A percentile compares a stretch with the other conserved stretches of the same genome.
phyloP scores from a whole-genome alignment of 2,888 invertebrate genomes.

The Phlogophora meticulosa region DNA sequence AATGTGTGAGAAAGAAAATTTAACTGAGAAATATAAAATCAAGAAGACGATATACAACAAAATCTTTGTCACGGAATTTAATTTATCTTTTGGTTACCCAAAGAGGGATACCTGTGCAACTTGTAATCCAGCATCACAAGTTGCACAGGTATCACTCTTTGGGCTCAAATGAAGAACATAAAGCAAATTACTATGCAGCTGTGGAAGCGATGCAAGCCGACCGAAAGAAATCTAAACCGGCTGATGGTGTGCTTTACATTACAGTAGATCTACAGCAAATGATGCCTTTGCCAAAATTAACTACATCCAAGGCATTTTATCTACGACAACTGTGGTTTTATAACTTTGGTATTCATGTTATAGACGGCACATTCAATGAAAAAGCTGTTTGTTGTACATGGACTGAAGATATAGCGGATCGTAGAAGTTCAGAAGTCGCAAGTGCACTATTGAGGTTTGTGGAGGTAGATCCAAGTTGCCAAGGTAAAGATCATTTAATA shows the following conservation, averaged over 20 bases:
- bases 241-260: constrained; percentile 13
- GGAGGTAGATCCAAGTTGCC: not conserved
- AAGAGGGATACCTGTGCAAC: constrained; percentile 54
- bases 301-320: constrained; percentile 41
- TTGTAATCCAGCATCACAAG: constrained; percentile 58
- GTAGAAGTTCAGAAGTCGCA: not conserved
- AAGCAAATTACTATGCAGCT: constrained; percentile 48
- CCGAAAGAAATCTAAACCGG: constrained; percentile 38
- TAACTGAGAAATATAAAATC: constrained; percentile 55
- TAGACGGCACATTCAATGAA: constrained; percentile 41
- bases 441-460: not conserved
- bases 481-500: not conserved
- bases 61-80: constrained; percentile 64
- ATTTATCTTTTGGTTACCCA: constrained; percentile 63
- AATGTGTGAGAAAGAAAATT: constrained; percentile 50
- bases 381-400: constrained; percentile 53
- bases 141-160: too few species aligned
- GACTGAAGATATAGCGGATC: constrained; percentile 36
- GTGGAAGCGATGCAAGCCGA: constrained; percentile 53
- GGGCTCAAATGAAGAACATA: constrained; percentile 49
- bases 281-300: constrained; percentile 43
- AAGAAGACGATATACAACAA: constrained; percentile 51
- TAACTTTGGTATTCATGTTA: constrained; percentile 48
- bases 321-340: constrained; percentile 53
- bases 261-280: constrained; percentile 42